A percentile compares a stretch with the other conserved stretches of the same genome.
Conservation (phyloP, 2,113 vertebrate species). For the Eubucco bourcierii region DNA sequence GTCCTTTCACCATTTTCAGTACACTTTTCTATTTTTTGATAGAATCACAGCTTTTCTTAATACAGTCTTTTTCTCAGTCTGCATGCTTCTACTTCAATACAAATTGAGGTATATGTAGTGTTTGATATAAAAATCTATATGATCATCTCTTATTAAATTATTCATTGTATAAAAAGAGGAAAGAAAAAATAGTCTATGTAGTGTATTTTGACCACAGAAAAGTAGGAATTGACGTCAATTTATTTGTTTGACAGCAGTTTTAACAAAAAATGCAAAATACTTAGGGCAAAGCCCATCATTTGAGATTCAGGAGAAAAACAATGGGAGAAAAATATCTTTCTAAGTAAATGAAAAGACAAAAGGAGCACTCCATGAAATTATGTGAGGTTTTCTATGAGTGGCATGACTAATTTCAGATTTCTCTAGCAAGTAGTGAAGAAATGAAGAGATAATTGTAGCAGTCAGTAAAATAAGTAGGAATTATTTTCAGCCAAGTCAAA, state of each 20-base stretch:
- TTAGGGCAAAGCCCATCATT: background rate
- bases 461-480: conserved; percentile 12
- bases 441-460: conserved; percentile 34
- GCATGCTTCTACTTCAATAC: background rate
- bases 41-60: background rate
- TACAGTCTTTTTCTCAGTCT: background rate
- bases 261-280: too few relatives aligned
- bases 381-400: conserved; percentile 11
- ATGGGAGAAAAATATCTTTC: conserved; percentile 20
- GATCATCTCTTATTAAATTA: background rate
- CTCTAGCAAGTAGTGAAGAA: background rate
- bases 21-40: background rate
- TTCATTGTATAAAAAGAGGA: background rate
- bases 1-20: conserved; percentile 23
- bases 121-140: background rate
- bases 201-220: background rate
- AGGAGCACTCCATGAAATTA: conserved; percentile 29
- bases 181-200: background rate
- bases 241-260: background rate
- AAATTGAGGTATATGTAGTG: background rate
- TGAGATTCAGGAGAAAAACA: background rate
- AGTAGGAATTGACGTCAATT: background rate
- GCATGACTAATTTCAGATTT: conserved; percentile 34
- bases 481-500: conserved; percentile 12
- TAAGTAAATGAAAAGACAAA: conserved; percentile 32